Conservation (phyloP, 1,140 invertebrate species). For the Meloidogyne hapla region DNA sequence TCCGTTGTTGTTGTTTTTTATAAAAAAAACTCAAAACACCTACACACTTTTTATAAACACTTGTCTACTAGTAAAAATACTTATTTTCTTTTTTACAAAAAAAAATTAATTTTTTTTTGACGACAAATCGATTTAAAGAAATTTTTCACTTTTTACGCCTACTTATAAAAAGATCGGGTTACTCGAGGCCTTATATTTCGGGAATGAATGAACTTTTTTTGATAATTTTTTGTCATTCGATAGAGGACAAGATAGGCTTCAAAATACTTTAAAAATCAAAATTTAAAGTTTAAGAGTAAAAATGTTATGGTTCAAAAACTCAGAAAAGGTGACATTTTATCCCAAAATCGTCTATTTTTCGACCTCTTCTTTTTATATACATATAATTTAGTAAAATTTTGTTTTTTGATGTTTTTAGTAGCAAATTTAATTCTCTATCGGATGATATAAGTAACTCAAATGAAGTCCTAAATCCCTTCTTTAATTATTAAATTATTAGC, state of each 20-base stretch:
- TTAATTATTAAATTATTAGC: no score
- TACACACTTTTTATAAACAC: background rate
- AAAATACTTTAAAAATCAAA: background rate
- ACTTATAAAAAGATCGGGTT: background rate
- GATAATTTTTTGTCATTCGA: background rate
- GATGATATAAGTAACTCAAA: no score
- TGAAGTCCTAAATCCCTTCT: no score
- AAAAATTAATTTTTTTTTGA: background rate
- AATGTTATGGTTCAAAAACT: background rate
- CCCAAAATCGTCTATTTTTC: no score
- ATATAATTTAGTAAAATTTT: no score
- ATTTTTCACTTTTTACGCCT: background rate
- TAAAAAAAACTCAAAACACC: background rate
- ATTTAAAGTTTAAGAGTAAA: background rate
- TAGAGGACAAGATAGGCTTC: background rate
- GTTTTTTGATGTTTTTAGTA: no score
- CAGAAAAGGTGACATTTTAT: background rate
- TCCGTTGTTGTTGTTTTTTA: constrained; percentile 1
- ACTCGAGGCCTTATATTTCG: background rate
- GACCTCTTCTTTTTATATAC: no score
- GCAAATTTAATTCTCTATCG: no score
- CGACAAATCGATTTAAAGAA: background rate
- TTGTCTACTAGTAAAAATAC: background rate
- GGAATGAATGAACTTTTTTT: background rate
- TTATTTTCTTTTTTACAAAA: background rate